Base-by-base conservation (phyloP, 2,888 invertebrate species). In the Dendrolimus pini region DNA sequence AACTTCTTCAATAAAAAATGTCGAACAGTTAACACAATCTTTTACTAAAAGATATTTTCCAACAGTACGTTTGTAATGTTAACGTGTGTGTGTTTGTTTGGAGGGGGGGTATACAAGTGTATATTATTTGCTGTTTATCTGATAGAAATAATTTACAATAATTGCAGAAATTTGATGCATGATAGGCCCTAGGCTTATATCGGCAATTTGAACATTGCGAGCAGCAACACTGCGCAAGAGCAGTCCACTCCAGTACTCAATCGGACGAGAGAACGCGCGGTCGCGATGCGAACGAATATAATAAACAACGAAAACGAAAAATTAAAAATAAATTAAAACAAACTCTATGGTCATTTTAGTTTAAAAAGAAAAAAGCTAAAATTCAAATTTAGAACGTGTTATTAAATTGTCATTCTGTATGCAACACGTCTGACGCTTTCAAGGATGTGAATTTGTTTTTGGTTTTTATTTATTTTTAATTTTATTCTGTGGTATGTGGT, bases 241-340 rank as follows among this genome's bases (percentile, higher is more conserved):
- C 80, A 47, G 47, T 75, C 66, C 30, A 30, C 6, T 68, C 65
- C 76, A 75, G 78, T 76, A 67, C 65, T 47, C 62, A 65, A 62
- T 65, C 68, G 80, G 83, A 83, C 72, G 67, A 63, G 66, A 72
- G 77, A 78, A 69, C 86, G 88, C 83, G 86, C 85, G 86, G 88
- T 79, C 88, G 89, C 87, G 74, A 89, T 89, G 89, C 82, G 75
- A 78, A 88, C 86, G 85, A 87, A 74, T 69, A 73, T 68, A 67
- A 67, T 66, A 76, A 75, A 78, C 70, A 81, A 77, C 82, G 83
- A 85, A 78, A 78, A 78, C 83, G 84, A 86, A 78, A 61, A 60
- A 66, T 66, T 67, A 64, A 66, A 66, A 68, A 70, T 65, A 69
- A 69, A 69, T 67, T 66, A 65, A 67, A 64, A 63, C 67, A 69